These are phyloP conservation scores for Graptemys geographica DNA, from an alignment of 2,797 vertebrate species.

Conservation along the genomic window DNA sequence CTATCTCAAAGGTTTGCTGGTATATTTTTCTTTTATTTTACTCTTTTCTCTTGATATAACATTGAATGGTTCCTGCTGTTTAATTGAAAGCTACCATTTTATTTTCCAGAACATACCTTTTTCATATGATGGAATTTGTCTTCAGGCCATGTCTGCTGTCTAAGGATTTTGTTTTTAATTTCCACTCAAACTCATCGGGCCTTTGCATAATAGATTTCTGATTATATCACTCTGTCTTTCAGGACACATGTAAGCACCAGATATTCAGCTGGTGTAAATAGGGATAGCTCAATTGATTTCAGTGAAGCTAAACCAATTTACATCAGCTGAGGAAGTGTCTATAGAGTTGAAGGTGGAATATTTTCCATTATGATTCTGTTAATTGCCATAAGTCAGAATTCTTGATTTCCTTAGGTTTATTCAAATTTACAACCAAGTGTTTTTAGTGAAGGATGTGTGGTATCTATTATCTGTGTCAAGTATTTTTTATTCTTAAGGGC, in stretches of 20 bases:
- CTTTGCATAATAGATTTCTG: neutral
- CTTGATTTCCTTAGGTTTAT: neutral
- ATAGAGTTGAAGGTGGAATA: neutral
- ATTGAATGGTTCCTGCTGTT: neutral
- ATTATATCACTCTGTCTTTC: neutral
- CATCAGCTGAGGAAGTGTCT: neutral
- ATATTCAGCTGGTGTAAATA: neutral
- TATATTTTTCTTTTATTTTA: neutral
- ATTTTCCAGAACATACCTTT: neutral
- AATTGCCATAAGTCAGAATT: neutral
- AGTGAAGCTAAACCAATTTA: neutral
- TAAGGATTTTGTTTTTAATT: neutral
- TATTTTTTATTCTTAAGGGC: neutral
- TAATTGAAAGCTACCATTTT: neutral
- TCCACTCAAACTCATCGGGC: neutral
- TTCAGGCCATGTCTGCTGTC: neutral
- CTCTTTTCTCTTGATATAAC: neutral
- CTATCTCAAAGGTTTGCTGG: neutral
- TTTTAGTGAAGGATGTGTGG: neutral
- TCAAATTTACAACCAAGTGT: rapidly evolving
- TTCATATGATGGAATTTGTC: neutral
- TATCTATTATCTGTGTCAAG: rapidly evolving
- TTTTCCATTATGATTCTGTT: neutral
- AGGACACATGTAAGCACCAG: neutral
- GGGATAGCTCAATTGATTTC: neutral